Evolutionary conservation across 2,888 invertebrate genomes (phyloP).

Genomic region (Hirtodrosophila duncani): DNA sequence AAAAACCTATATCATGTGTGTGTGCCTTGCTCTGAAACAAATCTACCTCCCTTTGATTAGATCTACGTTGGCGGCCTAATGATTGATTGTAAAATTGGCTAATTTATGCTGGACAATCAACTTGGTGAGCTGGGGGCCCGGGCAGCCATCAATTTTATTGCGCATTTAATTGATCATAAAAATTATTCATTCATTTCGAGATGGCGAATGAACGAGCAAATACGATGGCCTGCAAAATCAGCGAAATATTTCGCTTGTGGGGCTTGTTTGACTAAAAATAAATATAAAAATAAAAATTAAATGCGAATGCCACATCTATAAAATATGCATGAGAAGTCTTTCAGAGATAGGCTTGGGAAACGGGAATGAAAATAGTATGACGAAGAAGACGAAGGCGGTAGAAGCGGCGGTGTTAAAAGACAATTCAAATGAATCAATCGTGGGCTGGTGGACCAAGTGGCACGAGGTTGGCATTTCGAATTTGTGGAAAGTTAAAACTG

Average conservation of each 20-base stretch:
- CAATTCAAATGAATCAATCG: constrained; percentile 47
- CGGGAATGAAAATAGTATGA: constrained; percentile 17
- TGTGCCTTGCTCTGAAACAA: constrained; percentile 26
- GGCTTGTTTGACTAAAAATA: constrained; percentile 19
- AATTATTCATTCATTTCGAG: constrained; percentile 64
- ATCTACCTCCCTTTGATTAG: background rate
- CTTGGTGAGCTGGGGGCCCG: constrained; percentile 22
- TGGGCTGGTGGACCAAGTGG: too few relatives aligned
- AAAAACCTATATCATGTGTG: constrained; percentile 40
- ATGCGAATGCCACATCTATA: constrained; percentile 49
- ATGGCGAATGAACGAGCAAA: constrained; percentile 8
- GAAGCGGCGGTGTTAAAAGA: constrained; percentile 29
- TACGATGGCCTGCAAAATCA: constrained; percentile 40
- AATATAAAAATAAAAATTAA: constrained; percentile 10
- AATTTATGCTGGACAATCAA: constrained; percentile 50
- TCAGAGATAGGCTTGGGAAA: constrained; percentile 40
- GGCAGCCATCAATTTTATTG: constrained; percentile 60
- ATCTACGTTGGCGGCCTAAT: constrained; percentile 45
- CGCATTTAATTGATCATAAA: constrained; percentile 68
- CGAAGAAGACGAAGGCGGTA: constrained; percentile 23
- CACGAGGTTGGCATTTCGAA: constrained; percentile 16
- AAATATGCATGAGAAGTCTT: constrained; percentile 51
- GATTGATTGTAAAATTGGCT: constrained; percentile 68
- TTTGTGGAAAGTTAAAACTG: background rate
- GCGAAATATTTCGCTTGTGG: constrained; percentile 32